phyloP scores from a whole-genome alignment of 2,888 invertebrate species.

The Biston betularia region DNA sequence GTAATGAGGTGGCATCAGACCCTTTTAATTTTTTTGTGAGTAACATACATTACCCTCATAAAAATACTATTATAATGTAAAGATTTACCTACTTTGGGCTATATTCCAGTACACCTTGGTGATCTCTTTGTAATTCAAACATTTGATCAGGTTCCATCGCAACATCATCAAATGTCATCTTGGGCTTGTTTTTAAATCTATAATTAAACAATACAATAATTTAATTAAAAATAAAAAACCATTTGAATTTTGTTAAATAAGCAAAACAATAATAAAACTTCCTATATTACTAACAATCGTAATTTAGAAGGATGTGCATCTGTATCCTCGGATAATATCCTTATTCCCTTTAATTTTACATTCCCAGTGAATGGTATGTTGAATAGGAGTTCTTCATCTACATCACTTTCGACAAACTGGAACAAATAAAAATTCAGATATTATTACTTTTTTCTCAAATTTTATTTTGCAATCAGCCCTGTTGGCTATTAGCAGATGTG shows the following conservation, averaged over 20 bases:
- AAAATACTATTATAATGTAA: not conserved
- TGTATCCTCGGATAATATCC: conserved; percentile 95
- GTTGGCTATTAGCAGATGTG: too few relatives aligned
- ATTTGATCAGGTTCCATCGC: conserved; percentile 92
- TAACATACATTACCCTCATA: too few relatives aligned
- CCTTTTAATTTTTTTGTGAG: too few relatives aligned
- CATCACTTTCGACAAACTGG: conserved; percentile 98
- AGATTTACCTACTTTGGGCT: conserved; percentile 90
- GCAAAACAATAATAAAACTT: too few relatives aligned
- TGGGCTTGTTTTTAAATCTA: conserved; percentile 96
- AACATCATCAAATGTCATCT: conserved; percentile 98
- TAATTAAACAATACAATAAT: conserved; percentile 44
- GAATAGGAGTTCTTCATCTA: conserved; percentile 97
- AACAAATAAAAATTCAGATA: not conserved
- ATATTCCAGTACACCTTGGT: conserved; percentile 94
- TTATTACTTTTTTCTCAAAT: too few relatives aligned
- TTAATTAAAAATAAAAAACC: not conserved
- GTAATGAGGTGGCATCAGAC: too few relatives aligned
- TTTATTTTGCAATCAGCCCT: too few relatives aligned
- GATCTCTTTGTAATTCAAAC: conserved; percentile 94
- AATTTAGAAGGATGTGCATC: conserved; percentile 94
- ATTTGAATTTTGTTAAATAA: too few relatives aligned
- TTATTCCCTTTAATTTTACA: conserved; percentile 97
- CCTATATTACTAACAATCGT: conserved; percentile 90
- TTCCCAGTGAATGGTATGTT: conserved; percentile 99